A percentile compares a stretch with the other conserved stretches of the same genome.
Conservation (phyloP, 2,113 vertebrate genomes). For the Trachemys scripta region DNA sequence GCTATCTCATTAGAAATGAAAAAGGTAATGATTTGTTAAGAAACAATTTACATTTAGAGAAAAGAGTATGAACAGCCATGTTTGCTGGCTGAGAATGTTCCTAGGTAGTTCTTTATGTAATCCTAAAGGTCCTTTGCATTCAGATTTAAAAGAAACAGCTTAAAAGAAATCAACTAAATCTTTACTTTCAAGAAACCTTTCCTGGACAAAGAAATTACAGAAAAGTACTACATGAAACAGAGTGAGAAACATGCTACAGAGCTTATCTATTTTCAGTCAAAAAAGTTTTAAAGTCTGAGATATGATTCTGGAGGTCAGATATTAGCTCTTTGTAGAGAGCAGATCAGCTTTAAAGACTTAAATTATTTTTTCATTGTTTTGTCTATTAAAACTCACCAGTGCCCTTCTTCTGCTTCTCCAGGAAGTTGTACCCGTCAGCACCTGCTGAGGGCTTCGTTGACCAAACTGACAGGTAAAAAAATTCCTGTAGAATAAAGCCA, state of each 20-base stretch:
- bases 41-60: conserved; percentile 1
- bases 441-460: conserved; percentile 92
- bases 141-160: conserved; percentile 30
- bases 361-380: conserved; percentile 42
- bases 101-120: background rate
- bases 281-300: background rate
- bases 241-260: conserved; percentile 8
- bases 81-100: background rate
- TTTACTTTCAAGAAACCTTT: conserved; percentile 52
- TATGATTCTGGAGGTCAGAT: background rate
- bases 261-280: conserved; percentile 25
- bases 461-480: conserved; percentile 87
- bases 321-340: conserved; percentile 34
- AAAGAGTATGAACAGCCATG: background rate
- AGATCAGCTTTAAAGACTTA: conserved; percentile 53
- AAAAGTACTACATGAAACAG: conserved; percentile 27
- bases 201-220: conserved; percentile 40
- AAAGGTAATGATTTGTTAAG: conserved; percentile 31
- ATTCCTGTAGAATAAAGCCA: conserved; percentile 93
- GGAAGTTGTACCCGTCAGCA: conserved; percentile 94
- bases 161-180: conserved; percentile 48
- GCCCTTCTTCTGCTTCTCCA: conserved; percentile 93
- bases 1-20: conserved; percentile 33
- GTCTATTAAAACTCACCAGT: conserved; percentile 91
- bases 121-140: background rate